These are phyloP conservation scores for Chondrosia reniformis DNA, from an alignment of 37 sponge, comb jelly and placozoan genomes.

Conservation along the genomic window DNA sequence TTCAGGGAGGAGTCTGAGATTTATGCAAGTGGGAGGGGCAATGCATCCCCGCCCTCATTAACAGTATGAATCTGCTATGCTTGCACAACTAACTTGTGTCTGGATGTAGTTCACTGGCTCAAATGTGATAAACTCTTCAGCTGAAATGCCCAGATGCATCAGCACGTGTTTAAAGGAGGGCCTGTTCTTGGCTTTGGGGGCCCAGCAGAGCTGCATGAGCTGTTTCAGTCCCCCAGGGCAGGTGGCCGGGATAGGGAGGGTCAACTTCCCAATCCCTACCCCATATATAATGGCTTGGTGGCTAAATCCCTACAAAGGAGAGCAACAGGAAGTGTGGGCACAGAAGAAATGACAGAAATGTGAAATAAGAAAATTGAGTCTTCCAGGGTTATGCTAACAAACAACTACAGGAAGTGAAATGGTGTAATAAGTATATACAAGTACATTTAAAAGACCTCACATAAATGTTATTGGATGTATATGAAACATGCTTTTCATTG, in stretches of 20 bases:
- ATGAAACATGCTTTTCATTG: too few relatives aligned
- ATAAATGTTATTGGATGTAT: too few relatives aligned
- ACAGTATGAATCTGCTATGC: neutral
- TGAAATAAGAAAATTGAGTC: neutral
- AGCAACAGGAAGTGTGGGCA: too few relatives aligned
- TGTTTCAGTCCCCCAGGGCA: conserved; percentile 71
- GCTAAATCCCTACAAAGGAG: conserved; percentile 46
- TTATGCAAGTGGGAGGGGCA: neutral
- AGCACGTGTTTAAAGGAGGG: conserved; percentile 76
- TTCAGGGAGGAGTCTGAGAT: too few relatives aligned
- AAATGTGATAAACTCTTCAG: conserved; percentile 62
- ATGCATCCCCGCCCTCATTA: neutral
- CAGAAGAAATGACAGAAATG: neutral
- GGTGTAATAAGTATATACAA: neutral
- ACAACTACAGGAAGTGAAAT: neutral
- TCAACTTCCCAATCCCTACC: conserved; percentile 70
- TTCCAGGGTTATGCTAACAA: neutral
- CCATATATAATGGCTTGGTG: conserved; percentile 76
- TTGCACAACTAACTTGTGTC: conserved; percentile 41
- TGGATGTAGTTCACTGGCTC: conserved; percentile 49
- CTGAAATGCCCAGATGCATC: conserved; percentile 76
- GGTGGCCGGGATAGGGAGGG: conserved; percentile 69
- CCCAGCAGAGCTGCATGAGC: conserved; percentile 79
- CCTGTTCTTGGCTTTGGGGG: conserved; percentile 61
- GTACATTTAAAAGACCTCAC: neutral